Conservation (phyloP, 2,797 vertebrate genomes). For the Lithobates sylvaticus region DNA sequence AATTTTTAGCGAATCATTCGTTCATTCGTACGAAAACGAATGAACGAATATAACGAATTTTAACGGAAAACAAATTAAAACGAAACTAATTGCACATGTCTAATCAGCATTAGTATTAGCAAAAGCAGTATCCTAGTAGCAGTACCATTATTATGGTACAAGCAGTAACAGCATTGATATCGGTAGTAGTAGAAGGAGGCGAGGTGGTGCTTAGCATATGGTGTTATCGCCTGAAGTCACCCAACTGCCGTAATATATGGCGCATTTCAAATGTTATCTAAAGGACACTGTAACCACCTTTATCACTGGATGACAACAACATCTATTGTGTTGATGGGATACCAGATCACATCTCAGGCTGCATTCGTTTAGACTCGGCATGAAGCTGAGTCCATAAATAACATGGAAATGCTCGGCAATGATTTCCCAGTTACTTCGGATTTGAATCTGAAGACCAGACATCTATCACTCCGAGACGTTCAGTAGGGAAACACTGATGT, state of each 20-base stretch:
- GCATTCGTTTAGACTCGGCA: conserved; percentile 11
- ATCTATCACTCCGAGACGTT: conserved; percentile 21
- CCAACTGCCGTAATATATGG: conserved; percentile 31
- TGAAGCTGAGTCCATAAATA: conserved; percentile 39
- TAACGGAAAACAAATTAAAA: too few species aligned
- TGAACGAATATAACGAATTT: too few species aligned
- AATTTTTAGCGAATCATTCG: too few species aligned
- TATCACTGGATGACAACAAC: conserved; percentile 42
- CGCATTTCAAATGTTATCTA: conserved; percentile 53
- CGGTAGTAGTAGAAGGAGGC: not conserved
- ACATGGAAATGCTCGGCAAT: conserved; percentile 37
- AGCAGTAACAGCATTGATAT: too few species aligned
- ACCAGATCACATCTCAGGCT: conserved; percentile 35
- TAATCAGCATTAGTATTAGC: too few species aligned
- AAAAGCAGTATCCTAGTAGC: too few species aligned
- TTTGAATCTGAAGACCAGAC: conserved; percentile 32
- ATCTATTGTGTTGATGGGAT: conserved; percentile 49
- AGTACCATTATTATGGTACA: too few species aligned
- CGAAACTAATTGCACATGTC: too few species aligned
- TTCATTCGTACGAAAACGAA: too few species aligned
- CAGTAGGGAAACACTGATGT: conserved; percentile 34
- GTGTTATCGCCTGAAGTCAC: conserved; percentile 44
- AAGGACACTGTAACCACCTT: conserved; percentile 41
- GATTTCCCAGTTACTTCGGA: conserved; percentile 49
- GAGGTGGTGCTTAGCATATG: conserved; percentile 32